Conservation (phyloP, 2,888 invertebrate species). For the Itoplectis maculator region DNA sequence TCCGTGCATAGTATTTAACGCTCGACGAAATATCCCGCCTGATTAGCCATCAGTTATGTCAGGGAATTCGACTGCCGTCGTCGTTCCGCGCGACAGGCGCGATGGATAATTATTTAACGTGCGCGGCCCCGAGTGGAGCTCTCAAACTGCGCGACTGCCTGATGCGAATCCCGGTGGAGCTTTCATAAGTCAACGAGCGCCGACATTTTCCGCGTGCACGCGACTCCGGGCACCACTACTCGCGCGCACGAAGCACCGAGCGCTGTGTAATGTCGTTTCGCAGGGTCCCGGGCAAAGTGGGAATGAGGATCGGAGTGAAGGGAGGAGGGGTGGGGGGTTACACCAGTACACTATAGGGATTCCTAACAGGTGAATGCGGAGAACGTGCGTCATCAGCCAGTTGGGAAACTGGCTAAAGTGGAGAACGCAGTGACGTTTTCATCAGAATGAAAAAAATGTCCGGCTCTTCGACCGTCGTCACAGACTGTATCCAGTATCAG, state of each 20-base stretch:
- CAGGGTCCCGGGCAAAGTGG: conserved; percentile 10
- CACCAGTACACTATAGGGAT: not conserved
- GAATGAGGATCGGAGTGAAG: not conserved
- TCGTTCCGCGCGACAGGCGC: conserved; percentile 67
- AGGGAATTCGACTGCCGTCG: conserved; percentile 28
- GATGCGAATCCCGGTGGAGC: not conserved
- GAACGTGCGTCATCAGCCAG: conserved; percentile 28
- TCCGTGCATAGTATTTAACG: too few relatives aligned
- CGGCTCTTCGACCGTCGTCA: not conserved
- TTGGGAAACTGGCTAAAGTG: conserved; percentile 18
- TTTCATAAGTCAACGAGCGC: conserved; percentile 44
- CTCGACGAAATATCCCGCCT: not conserved
- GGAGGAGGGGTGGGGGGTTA: too few relatives aligned
- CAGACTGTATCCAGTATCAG: too few relatives aligned
- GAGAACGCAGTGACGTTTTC: not conserved
- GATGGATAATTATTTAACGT: conserved; percentile 81
- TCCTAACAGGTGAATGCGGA: conserved; percentile 24
- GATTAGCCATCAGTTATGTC: conserved; percentile 38
- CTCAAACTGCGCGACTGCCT: conserved; percentile 11
- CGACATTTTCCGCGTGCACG: conserved; percentile 71
- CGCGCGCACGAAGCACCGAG: not conserved
- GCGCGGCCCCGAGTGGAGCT: conserved; percentile 64
- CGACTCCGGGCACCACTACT: conserved; percentile 2
- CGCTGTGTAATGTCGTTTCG: not conserved
- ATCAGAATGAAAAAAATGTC: too few relatives aligned